Conservation (phyloP, 2,113 vertebrate species). For the Oreotrochilus melanogaster region DNA sequence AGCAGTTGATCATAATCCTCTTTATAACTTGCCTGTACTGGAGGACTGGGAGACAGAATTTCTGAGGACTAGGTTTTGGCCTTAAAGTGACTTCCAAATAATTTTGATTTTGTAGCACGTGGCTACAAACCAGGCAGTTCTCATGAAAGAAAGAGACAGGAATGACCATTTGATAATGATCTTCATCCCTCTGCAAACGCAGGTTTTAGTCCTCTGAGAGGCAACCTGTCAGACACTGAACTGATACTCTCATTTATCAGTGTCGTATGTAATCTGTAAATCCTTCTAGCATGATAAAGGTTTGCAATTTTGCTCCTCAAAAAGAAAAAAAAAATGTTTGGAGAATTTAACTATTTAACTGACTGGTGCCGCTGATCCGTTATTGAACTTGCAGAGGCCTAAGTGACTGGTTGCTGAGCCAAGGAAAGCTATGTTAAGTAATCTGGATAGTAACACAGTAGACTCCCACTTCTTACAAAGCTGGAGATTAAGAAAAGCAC, state of each 20-base stretch:
- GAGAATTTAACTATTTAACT: neutral
- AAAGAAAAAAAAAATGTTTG: neutral
- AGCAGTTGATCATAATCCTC: constrained; percentile 43
- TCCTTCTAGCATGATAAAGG: constrained; percentile 17
- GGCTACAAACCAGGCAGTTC: neutral
- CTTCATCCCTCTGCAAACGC: neutral
- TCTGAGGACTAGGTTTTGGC: neutral
- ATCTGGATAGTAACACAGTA: neutral
- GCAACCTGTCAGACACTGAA: constrained; percentile 8
- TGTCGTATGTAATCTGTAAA: constrained; percentile 29
- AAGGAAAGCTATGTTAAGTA: neutral
- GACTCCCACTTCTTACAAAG: constrained; percentile 19
- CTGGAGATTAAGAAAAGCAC: constrained; percentile 17
- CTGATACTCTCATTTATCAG: constrained; percentile 30
- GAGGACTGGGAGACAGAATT: neutral
- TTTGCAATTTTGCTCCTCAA: neutral
- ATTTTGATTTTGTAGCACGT: constrained; percentile 3
- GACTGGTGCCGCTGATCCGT: neutral
- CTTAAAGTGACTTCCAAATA: neutral
- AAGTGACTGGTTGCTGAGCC: constrained; percentile 11
- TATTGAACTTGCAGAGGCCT: neutral
- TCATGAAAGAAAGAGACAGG: constrained; percentile 2
- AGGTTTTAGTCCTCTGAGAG: constrained; percentile 14
- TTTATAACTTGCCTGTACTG: neutral
- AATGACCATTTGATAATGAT: neutral